Evolutionary conservation across 2,888 invertebrate species (phyloP).

Genomic region (Microctonus aethiopoides): DNA sequence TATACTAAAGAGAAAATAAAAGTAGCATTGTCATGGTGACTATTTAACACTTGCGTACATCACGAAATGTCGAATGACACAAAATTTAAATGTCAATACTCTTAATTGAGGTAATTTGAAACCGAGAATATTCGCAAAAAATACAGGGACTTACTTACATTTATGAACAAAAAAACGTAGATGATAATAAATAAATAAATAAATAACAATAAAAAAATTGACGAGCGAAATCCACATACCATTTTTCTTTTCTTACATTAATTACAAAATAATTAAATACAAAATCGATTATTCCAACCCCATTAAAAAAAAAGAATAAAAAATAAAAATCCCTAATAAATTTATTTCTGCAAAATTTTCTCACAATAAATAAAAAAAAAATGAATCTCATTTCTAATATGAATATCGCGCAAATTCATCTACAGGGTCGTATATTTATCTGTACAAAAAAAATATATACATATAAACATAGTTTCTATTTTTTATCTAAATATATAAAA

Average conservation of each 20-base stretch:
- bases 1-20: background rate
- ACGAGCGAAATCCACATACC: background rate
- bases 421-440: background rate
- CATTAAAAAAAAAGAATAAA: no score
- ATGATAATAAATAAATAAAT: slow-evolving; percentile 19
- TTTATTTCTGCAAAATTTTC: no score
- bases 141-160: background rate
- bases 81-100: background rate
- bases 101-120: background rate
- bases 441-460: no score
- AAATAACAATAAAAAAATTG: background rate
- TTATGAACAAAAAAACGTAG: slow-evolving; percentile 3
- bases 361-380: no score
- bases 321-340: no score
- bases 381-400: background rate
- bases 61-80: background rate
- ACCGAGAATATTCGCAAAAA: background rate
- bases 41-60: background rate
- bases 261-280: no score
- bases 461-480: no score
- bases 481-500: no score
- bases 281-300: no score
- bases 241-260: no score
- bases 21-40: background rate
- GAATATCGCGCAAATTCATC: background rate